Evolutionary conservation across 2,113 vertebrate species (phyloP), one percentile per base, ranked within the genome.

Genomic region (Myiozetetes cayanensis): DNA sequence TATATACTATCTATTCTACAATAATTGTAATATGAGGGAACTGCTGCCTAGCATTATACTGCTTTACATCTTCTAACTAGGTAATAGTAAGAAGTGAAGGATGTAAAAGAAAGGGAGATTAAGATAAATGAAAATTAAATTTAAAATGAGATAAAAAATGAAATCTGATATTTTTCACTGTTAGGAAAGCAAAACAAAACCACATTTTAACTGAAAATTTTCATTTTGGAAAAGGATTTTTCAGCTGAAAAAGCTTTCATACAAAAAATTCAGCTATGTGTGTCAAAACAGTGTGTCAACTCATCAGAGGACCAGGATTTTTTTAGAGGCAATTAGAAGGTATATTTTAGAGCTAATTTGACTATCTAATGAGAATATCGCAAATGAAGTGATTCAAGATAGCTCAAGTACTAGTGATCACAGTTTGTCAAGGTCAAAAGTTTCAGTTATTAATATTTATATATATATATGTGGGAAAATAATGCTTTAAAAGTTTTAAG

Each of bases 271-370:
- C 85, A 71, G n/a, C 59, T 90, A 92, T 72, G 22, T 92, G 21
- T 94, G 90, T 96, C 92, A 96, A 94, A 96, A 93, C 76, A 84
- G 68, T 90, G n/a, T 88, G 88, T 93, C 93, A 96, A 81, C 76
- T 96, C 90, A 96, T 96, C 92, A 96, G 82, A 88, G 63, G 95
- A 81, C 90, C 87, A 65, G 63, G 87, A 90, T 74, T 94, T 88
- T 90, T 97, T 96, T 91, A 96, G 95, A 94, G 95, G 94, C 91
- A 97, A 97, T 97, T 95, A 96, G 95, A 96, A 93, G 95, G 79
- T 95, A 75, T 97, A 97, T 96, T 97, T 96, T 93, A 96, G 90
- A 96, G 94, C 92, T 97, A 93, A 96, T 97, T 97, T 96, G 94
- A 97, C 94, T 95, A 78, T 93, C 92, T 96, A 97, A 97, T 96